Evolutionary conservation across 2,113 vertebrate species (phyloP), one percentile per base, ranked within the genome.

Genomic region (Carlito syrichta): DNA sequence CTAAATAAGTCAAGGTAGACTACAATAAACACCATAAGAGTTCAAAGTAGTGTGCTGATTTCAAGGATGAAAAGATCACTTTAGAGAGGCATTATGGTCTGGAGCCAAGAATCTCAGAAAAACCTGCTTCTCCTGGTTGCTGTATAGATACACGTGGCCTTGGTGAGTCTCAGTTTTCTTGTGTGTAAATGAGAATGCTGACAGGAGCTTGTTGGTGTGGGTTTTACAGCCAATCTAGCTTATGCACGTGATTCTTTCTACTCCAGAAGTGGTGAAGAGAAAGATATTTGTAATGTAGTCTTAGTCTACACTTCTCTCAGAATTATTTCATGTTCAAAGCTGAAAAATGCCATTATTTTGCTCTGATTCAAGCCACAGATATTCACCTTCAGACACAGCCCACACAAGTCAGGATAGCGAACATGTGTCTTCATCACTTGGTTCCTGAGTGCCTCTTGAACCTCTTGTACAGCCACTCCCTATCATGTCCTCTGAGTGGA

Each of bases 61-160:
- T 22, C 5, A 12, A 19, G 8, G 38, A 27, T 35, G 2, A 32
- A 66, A 73, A 43, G 3, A 16, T 52, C 1, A 25, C 22, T 11
- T 6, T 8, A 30, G 25, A 38, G 19, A 78, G 45, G 8, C 8
- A 7, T 20, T 45, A 0, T 4, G 3, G 12, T 66, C n/a, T n/a
- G 19, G n/a, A n/a, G n/a, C n/a, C n/a, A n/a, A n/a, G n/a, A n/a
- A n/a, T n/a, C n/a, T 62, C 52, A 77, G 40, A 56, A 45, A 77
- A 30, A 6, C 2, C 43, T 3, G 3, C 40, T 43, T 62, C 38
- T 83, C 4, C n/a, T 27, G 22, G 9, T 35, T 40, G 27, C 5
- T 4, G 19, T 52, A 4, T 19, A 50, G 5, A 54, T 1, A 22
- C 3, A 6, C 8, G 50, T 45, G n/a, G 14, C 5, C 10, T 35